These are phyloP conservation scores for Pristionchus arcanus DNA, from an alignment of 2,888 invertebrate genomes.

Conservation along the genomic window DNA sequence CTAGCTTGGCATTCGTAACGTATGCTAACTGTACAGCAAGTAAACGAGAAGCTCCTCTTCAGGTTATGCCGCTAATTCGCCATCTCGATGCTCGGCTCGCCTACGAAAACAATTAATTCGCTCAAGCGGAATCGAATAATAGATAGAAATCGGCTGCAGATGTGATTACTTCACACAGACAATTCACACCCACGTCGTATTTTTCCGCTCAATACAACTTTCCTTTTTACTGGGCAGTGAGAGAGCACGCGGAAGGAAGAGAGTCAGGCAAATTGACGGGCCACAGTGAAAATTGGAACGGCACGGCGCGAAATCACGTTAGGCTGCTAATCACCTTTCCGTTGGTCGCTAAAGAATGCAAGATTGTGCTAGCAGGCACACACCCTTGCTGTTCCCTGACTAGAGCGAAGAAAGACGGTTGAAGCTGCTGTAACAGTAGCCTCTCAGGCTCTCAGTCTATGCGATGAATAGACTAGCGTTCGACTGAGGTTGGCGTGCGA, in stretches of 20 bases:
- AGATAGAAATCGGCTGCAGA: background rate
- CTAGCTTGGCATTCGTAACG: too few relatives aligned
- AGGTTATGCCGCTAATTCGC: too few relatives aligned
- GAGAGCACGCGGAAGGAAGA: background rate
- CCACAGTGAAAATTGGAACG: background rate
- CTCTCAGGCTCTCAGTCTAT: background rate
- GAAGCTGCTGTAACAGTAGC: background rate
- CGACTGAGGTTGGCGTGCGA: too few relatives aligned
- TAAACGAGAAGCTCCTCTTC: too few relatives aligned
- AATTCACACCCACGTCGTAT: conserved; percentile 1
- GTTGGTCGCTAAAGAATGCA: background rate
- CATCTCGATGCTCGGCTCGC: background rate
- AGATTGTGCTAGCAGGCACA: background rate
- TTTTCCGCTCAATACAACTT: background rate
- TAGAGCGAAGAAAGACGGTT: background rate
- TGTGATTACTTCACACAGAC: background rate
- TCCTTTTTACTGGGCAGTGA: background rate
- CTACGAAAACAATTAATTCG: conserved; percentile 7
- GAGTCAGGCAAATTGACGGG: background rate
- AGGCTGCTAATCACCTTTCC: background rate
- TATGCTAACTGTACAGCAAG: too few relatives aligned
- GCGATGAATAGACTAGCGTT: too few relatives aligned
- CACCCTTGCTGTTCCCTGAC: background rate
- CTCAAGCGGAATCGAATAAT: background rate
- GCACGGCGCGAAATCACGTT: background rate